Conservation (phyloP, 2,888 invertebrate genomes). For the Tryphoninae sp. region DNA sequence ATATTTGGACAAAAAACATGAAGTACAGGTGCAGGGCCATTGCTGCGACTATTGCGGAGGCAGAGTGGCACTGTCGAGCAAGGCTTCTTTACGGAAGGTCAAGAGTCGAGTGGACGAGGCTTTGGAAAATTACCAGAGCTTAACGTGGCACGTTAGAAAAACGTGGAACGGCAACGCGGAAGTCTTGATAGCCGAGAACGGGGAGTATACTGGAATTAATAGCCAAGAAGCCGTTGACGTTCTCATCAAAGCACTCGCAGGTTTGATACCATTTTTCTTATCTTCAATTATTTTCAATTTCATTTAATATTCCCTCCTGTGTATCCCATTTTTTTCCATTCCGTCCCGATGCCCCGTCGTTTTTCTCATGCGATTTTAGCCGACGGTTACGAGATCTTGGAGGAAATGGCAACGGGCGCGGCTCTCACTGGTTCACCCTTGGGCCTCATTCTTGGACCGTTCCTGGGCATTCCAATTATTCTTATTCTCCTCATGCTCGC, state of each 20-base stretch:
- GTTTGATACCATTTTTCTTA: slow-evolving; percentile 58
- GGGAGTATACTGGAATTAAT: slow-evolving; percentile 70
- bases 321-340: slow-evolving; percentile 5
- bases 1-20: slow-evolving; percentile 20
- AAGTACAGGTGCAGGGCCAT: slow-evolving; percentile 77
- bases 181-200: slow-evolving; percentile 74
- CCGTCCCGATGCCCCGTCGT: not conserved
- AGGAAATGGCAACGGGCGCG: slow-evolving; percentile 68
- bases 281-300: slow-evolving; percentile 9
- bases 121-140: slow-evolving; percentile 65
- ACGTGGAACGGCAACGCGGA: slow-evolving; percentile 71
- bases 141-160: slow-evolving; percentile 76
- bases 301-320: slow-evolving; percentile 19
- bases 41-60: slow-evolving; percentile 79
- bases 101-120: slow-evolving; percentile 66
- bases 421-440: slow-evolving; percentile 68
- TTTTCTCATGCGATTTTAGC: slow-evolving; percentile 61
- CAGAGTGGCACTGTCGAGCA: slow-evolving; percentile 65
- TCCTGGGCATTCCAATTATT: slow-evolving; percentile 72
- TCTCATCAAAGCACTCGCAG: slow-evolving; percentile 66
- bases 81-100: slow-evolving; percentile 68
- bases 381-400: slow-evolving; percentile 67
- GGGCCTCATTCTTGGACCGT: slow-evolving; percentile 66
- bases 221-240: slow-evolving; percentile 70
- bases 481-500: slow-evolving; percentile 69